Evolutionary conservation across 2,113 vertebrate species (phyloP).

Genomic region (Hystrix cristata): DNA sequence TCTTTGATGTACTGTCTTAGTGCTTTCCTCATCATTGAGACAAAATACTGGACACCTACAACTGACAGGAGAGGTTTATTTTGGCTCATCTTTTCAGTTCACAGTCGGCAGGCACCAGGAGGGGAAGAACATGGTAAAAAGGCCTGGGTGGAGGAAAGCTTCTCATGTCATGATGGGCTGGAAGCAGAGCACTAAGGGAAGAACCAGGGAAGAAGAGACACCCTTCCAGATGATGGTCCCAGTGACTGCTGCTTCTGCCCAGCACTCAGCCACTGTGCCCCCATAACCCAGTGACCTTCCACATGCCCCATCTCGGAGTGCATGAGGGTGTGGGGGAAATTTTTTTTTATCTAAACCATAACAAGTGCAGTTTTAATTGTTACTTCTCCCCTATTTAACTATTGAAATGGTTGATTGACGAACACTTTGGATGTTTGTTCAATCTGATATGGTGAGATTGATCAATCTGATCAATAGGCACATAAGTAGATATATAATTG

Average conservation of each 20-base stretch:
- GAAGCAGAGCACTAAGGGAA: neutral
- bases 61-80: neutral
- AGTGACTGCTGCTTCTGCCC: neutral
- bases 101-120: neutral
- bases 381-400: slow-evolving; percentile 6
- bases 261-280: neutral
- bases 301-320: neutral
- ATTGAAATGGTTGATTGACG: slow-evolving; percentile 38
- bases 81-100: neutral
- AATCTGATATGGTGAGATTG: neutral
- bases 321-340: neutral
- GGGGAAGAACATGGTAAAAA: neutral
- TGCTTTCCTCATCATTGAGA: neutral
- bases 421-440: neutral
- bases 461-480: neutral
- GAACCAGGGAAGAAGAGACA: neutral
- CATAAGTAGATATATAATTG: neutral
- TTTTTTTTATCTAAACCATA: neutral
- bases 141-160: neutral
- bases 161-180: neutral
- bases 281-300: neutral
- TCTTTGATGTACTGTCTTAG: neutral
- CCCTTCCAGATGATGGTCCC: neutral
- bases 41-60: neutral
- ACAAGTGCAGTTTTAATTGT: neutral